These are phyloP conservation scores for Spinus olivaceus DNA, from an alignment of 2,797 vertebrate genomes.

Conservation along the genomic window DNA sequence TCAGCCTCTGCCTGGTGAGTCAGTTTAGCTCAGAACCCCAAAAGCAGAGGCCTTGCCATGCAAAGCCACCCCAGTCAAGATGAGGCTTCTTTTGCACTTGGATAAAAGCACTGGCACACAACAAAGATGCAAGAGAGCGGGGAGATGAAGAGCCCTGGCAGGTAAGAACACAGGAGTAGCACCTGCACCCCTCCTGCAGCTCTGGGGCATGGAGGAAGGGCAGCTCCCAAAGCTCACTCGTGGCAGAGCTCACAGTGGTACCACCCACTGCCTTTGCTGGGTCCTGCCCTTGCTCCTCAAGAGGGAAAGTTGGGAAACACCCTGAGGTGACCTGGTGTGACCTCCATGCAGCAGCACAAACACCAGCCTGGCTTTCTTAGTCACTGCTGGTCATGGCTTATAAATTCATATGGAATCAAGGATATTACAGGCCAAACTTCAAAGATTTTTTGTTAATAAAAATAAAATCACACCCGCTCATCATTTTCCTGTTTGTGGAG, in stretches of 20 bases:
- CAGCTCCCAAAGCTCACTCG: not conserved
- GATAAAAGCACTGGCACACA: not conserved
- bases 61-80: not conserved
- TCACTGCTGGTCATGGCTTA: not conserved
- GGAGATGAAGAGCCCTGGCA: not conserved
- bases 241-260: not conserved
- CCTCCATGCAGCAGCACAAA: not conserved
- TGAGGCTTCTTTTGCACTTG: not conserved
- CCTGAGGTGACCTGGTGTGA: fast-evolving
- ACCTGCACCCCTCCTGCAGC: not conserved
- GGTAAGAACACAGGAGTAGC: not conserved
- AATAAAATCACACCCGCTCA: not conserved
- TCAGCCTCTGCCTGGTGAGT: not conserved
- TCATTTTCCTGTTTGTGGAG: not conserved
- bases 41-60: not conserved
- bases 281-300: not conserved
- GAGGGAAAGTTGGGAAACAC: not conserved
- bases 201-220: fast-evolving
- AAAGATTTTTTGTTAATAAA: not conserved
- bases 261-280: not conserved
- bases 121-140: fast-evolving
- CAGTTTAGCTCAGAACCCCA: not conserved
- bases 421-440: not conserved
- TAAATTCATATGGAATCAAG: not conserved
- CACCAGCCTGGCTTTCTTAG: not conserved